Percentiles rank a stretch among this genome's conserved stretches.
phyloP scores from a whole-genome alignment of 1,140 invertebrate species.

The Drosophila orosa region DNA sequence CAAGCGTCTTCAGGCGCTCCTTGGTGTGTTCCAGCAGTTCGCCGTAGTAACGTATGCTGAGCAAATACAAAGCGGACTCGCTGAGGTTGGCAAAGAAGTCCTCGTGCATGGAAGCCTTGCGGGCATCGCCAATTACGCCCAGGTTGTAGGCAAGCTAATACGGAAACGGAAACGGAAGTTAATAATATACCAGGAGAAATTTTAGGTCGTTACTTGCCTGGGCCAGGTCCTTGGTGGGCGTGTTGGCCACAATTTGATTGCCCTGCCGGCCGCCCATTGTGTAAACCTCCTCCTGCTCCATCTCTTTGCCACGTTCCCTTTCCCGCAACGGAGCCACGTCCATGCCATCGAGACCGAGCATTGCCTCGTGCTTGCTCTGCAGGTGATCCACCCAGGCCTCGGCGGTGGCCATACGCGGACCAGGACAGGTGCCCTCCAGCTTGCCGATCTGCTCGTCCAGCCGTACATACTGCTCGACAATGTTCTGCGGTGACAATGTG shows the following conservation, averaged over 20 bases:
- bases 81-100: slow-evolving; percentile 83
- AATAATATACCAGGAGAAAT: slow-evolving; percentile 14
- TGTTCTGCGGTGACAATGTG: slow-evolving; percentile 24
- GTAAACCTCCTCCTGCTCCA: slow-evolving; percentile 25
- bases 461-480: slow-evolving; percentile 71
- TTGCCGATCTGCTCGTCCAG: slow-evolving; percentile 81
- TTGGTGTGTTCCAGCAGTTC: slow-evolving; percentile 77
- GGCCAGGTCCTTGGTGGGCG: slow-evolving; percentile 77
- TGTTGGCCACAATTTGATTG: slow-evolving; percentile 74
- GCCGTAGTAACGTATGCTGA: slow-evolving; percentile 69
- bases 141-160: slow-evolving; percentile 73
- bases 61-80: slow-evolving; percentile 72
- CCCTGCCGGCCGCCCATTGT: slow-evolving; percentile 27
- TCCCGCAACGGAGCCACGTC: slow-evolving; percentile 17
- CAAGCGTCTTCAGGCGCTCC: slow-evolving; percentile 60
- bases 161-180: neutral
- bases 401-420: slow-evolving; percentile 75
- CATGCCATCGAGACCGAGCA: slow-evolving; percentile 67
- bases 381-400: slow-evolving; percentile 83
- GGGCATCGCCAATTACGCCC: slow-evolving; percentile 74
- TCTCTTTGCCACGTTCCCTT: neutral
- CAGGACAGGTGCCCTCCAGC: slow-evolving; percentile 73
- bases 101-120: slow-evolving; percentile 83
- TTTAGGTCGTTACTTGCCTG: slow-evolving; percentile 58
- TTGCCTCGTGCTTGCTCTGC: slow-evolving; percentile 64